phyloP scores from a whole-genome alignment of 1,140 invertebrate genomes.

The fruit fly (Drosophila melanogaster) region Release_6_plus_ISO1_MT NT_033779.5:10660001-10660500 shows the following conservation, averaged over 20 bases:
- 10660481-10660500: conserved; percentile 39
- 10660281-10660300: too few relatives aligned
- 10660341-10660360: conserved; percentile 3
- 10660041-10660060: conserved; percentile 33
- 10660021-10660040: conserved; percentile 61
- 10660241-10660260: too few relatives aligned
- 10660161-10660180: too few relatives aligned
- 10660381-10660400: conserved; percentile 50
- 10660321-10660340: conserved; percentile 10
- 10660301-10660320: neutral
- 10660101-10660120: neutral
- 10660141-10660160: neutral
- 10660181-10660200: too few relatives aligned
- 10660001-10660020: conserved; percentile 58
- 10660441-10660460: conserved; percentile 20
- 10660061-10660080: conserved; percentile 5
- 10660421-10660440: conserved; percentile 40
- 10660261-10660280: too few relatives aligned
- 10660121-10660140: neutral
- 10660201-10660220: too few relatives aligned
- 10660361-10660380: conserved; percentile 49
- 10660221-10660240: too few relatives aligned
- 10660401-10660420: conserved; percentile 31
- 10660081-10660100: neutral
- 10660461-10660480: conserved; percentile 24